Conservation (phyloP, 2,113 vertebrate species). For the Myotis lucifugus region DNA sequence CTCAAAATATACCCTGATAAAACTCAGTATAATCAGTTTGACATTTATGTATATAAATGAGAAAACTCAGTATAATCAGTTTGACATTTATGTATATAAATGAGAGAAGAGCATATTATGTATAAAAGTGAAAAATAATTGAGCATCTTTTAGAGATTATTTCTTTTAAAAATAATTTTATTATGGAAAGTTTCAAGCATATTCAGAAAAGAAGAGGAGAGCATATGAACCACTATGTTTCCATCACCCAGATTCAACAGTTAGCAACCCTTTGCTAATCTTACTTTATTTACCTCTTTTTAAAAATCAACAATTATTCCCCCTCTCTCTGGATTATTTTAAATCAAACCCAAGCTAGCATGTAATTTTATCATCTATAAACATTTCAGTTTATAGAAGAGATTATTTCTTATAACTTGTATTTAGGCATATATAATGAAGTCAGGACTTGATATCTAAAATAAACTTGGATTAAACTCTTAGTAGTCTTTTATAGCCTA, state of each 20-base stretch:
- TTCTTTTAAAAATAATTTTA: background rate
- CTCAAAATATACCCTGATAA: background rate
- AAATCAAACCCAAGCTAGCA: background rate
- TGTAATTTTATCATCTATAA: constrained; percentile 2
- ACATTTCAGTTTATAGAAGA: background rate
- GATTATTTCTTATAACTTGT: background rate
- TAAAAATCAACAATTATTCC: background rate
- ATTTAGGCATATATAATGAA: background rate
- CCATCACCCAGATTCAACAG: background rate
- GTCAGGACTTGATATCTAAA: background rate
- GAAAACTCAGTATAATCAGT: background rate
- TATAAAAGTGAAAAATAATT: constrained; percentile 3
- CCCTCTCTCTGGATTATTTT: background rate
- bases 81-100: constrained; percentile 31
- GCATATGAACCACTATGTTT: accelerated
- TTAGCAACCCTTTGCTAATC: background rate
- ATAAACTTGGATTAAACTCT: background rate
- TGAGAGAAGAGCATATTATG: background rate
- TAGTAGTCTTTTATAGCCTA: background rate
- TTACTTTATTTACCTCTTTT: background rate
- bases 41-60: no score
- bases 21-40: background rate
- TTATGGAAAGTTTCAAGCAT: background rate
- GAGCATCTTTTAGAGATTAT: background rate
- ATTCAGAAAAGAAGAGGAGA: background rate